phyloP scores from a whole-genome alignment of 2,888 invertebrate species.

The Nudaria mundana region DNA sequence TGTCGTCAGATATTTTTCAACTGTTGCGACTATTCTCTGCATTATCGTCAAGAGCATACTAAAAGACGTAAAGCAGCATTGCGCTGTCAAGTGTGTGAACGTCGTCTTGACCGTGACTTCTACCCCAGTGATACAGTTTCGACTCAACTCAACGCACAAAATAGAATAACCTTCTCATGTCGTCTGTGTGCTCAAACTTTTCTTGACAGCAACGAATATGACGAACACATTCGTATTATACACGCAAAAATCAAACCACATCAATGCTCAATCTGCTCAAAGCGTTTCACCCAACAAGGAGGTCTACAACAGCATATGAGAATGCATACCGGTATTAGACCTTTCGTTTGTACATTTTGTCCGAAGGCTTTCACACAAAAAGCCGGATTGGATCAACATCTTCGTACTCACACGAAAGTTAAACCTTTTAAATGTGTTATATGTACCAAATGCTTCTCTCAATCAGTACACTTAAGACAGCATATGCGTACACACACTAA shows the following conservation, averaged over 20 bases:
- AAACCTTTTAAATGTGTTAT: slow-evolving; percentile 74
- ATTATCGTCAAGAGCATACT: slow-evolving; percentile 72
- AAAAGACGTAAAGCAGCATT: slow-evolving; percentile 70
- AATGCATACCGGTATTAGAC: slow-evolving; percentile 70
- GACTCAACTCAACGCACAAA: slow-evolving; percentile 35
- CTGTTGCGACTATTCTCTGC: slow-evolving; percentile 73
- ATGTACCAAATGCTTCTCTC: slow-evolving; percentile 71
- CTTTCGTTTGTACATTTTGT: slow-evolving; percentile 67
- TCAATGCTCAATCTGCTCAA: slow-evolving; percentile 65
- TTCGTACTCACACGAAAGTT: slow-evolving; percentile 72
- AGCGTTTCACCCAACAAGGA: slow-evolving; percentile 72
- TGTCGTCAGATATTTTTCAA: slow-evolving; percentile 71
- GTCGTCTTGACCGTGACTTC: slow-evolving; percentile 60
- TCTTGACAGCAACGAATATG: slow-evolving; percentile 50
- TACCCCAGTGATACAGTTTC: slow-evolving; percentile 33
- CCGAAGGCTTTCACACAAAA: slow-evolving; percentile 73
- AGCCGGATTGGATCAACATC: slow-evolving; percentile 72
- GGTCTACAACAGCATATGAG: slow-evolving; percentile 74
- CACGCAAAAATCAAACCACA: slow-evolving; percentile 70
- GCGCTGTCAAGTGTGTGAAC: slow-evolving; percentile 75
- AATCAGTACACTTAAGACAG: slow-evolving; percentile 71
- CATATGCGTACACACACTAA: slow-evolving; percentile 77
- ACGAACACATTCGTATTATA: slow-evolving; percentile 61
- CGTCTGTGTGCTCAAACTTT: slow-evolving; percentile 59
- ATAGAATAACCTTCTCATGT: slow-evolving; percentile 51